Percentiles rank a stretch among this genome's conserved stretches.
Evolutionary conservation across 2,888 invertebrate genomes (phyloP).

Genomic region (Mimumesa dahlbomi): DNA sequence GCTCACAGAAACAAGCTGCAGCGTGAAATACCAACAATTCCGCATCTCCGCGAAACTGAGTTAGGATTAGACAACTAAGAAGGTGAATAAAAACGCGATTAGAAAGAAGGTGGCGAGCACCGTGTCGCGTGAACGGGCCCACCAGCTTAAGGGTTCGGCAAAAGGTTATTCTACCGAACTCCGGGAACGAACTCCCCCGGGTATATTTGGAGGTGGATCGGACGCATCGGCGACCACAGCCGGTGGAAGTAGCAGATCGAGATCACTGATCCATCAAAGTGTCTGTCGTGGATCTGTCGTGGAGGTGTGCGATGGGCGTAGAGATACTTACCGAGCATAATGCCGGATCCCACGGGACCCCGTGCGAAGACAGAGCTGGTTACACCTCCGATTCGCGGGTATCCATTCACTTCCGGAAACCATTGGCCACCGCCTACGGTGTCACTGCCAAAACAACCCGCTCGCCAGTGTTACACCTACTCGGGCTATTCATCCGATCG

Average conservation of each 20-base stretch:
- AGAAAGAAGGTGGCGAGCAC: not conserved
- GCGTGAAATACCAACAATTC: too few relatives aligned
- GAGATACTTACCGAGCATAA: constrained; percentile 47
- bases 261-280: constrained; percentile 67
- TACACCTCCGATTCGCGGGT: constrained; percentile 67
- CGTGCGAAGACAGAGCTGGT: constrained; percentile 46
- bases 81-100: not conserved
- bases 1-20: too few relatives aligned
- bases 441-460: constrained; percentile 74
- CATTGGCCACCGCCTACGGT: constrained; percentile 73
- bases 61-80: too few relatives aligned
- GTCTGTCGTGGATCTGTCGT: constrained; percentile 16
- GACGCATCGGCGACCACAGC: constrained; percentile 9
- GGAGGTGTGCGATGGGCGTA: constrained; percentile 20
- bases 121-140: constrained; percentile 9
- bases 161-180: constrained; percentile 1
- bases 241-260: constrained; percentile 23
- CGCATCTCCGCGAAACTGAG: too few relatives aligned
- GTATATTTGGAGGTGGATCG: constrained; percentile 22
- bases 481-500: constrained; percentile 45
- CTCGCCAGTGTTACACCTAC: constrained; percentile 64
- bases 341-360: constrained; percentile 49
- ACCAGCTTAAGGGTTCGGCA: constrained; percentile 12
- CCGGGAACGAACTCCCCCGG: constrained; percentile 13
- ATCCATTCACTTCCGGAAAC: constrained; percentile 70